A percentile compares a stretch with the other conserved stretches of the same genome.
Conservation (phyloP, 2,113 vertebrate species). For the Pangasianodon gigas region DNA sequence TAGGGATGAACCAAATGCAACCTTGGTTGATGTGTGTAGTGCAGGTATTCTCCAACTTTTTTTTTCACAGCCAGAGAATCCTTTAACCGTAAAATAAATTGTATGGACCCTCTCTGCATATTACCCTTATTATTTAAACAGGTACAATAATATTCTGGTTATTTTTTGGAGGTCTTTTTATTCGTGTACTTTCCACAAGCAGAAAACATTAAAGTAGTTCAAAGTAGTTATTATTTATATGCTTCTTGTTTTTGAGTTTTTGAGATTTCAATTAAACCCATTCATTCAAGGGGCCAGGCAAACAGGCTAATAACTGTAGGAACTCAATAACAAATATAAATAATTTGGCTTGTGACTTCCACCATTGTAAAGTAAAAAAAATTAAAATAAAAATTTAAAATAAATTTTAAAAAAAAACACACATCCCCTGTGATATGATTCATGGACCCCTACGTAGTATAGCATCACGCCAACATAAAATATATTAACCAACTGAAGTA, state of each 20-base stretch:
- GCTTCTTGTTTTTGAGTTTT: background rate
- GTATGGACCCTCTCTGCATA: background rate
- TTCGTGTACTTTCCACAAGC: background rate
- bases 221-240: background rate
- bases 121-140: background rate
- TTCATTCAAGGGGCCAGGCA: background rate
- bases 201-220: background rate
- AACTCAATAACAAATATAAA: background rate
- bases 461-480: background rate
- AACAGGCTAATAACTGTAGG: background rate
- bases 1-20: background rate
- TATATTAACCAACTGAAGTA: background rate
- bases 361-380: background rate
- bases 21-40: background rate
- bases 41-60: background rate
- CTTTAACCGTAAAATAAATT: background rate
- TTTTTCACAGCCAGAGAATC: background rate
- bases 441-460: background rate
- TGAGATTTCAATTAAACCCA: background rate
- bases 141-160: background rate
- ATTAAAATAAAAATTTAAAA: background rate
- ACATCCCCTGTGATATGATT: background rate
- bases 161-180: background rate
- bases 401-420: background rate
- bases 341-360: background rate